Evolutionary conservation across 2,888 invertebrate species (phyloP).

Genomic region (Cataglyphis altisquamis): DNA sequence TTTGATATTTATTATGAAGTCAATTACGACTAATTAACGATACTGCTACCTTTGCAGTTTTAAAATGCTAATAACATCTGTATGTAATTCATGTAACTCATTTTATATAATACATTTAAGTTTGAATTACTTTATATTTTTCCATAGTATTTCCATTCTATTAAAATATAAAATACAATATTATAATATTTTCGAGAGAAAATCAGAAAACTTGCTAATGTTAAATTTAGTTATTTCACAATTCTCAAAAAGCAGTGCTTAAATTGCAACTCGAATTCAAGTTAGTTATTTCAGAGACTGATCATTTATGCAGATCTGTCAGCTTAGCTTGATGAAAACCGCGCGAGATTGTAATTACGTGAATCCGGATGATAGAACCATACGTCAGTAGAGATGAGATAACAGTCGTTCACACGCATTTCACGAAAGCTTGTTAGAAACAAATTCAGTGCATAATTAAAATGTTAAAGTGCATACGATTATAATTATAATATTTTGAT

Average conservation of each 20-base stretch:
- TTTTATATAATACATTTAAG: neutral
- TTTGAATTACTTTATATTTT: neutral
- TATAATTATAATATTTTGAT: neutral
- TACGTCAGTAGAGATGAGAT: conserved; percentile 15
- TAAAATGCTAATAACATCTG: neutral
- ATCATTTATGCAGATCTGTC: conserved; percentile 7
- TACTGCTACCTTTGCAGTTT: neutral
- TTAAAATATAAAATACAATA: neutral
- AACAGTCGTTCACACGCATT: conserved; percentile 17
- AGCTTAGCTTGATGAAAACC: conserved; percentile 15
- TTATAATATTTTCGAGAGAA: neutral
- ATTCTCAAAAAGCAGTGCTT: neutral
- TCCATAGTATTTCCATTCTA: neutral
- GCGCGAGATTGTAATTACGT: conserved; percentile 8
- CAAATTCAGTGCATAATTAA: conserved; percentile 9
- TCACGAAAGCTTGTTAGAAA: neutral
- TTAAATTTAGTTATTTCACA: neutral
- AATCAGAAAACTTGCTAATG: neutral
- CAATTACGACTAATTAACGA: conserved; percentile 17
- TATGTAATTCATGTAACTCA: neutral
- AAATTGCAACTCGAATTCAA: neutral
- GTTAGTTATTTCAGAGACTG: neutral
- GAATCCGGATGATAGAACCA: neutral
- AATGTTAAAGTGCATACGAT: neutral
- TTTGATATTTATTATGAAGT: neutral